Base-by-base conservation (phyloP, 2,797 vertebrate species). In the Orestias chungarensis region DNA sequence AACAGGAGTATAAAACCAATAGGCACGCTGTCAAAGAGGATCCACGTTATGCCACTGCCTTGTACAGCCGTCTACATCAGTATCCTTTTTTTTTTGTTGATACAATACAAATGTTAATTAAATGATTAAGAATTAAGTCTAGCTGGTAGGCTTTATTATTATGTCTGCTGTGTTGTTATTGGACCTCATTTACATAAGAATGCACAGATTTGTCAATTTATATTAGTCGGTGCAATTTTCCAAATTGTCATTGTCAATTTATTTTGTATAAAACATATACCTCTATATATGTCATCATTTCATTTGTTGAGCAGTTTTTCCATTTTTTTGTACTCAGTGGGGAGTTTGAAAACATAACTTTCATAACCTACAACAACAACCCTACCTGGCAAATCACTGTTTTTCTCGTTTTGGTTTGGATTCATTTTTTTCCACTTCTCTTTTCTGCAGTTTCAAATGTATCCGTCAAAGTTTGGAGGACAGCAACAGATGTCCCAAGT, bases 381-480 rank as follows among this genome's bases (percentile, higher is more conserved):
- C 12, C 23, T n/a, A n/a, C 20, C 3, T 42, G 35, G 23, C 35
- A 14, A n/a, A 62, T 62, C 35, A 62, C 35, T 11, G 3, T 59
- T 55, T 54, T 46, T 62, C 52, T 49, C 59, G 9, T 10, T 59
- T 47, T 61, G 33, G 20, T 17, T 31, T 18, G 23, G 17, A 47
- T 46, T 46, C 1, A 27, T 71, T 23, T 57, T 33, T 10, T 14
- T 25, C 20, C 0, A 0, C 15, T 6, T 74, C 67, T 70, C 67
- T 20, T 73, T 66, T 23, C 66, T 83, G 25, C 92, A 99, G 98
- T 93, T 99, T 97, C 89, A 98, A 96, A 85, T 99, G 98, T 92
- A 99, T 99, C 91, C 96, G 97, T 71, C 97, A 97, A 91, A 99
- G 98, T 92, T 92, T 99, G 90, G 97, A 99, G 85, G 98, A 98